Evolutionary conservation across 2,797 vertebrate species (phyloP).

Genomic region (Pseudochaenichthys georgianus): DNA sequence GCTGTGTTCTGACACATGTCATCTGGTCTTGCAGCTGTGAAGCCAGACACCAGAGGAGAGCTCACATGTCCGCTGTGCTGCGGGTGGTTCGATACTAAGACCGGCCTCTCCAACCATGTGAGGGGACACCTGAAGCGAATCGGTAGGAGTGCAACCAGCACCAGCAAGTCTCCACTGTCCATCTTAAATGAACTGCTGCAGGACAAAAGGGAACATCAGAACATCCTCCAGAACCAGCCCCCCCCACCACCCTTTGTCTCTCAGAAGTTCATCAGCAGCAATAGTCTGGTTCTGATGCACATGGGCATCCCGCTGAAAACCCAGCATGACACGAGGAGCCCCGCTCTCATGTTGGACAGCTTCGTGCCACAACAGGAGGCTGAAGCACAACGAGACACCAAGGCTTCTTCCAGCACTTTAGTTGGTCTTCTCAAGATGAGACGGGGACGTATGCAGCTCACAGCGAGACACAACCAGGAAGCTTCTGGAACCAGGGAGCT

Average conservation of each 20-base stretch:
- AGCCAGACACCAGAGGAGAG: conserved; percentile 89
- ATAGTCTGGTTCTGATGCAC: conserved; percentile 86
- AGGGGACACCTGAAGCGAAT: conserved; percentile 95
- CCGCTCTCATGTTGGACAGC: conserved; percentile 8
- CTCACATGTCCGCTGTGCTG: conserved; percentile 93
- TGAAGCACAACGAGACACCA: conserved; percentile 73
- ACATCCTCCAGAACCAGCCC: conserved; percentile 87
- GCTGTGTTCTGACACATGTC: conserved; percentile 13
- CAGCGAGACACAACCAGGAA: conserved; percentile 77
- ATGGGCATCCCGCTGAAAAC: conserved; percentile 89
- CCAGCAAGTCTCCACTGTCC: conserved; percentile 92
- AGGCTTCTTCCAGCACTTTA: conserved; percentile 88
- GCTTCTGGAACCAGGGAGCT: conserved; percentile 87
- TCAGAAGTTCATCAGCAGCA: conserved; percentile 87
- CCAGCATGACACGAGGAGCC: conserved; percentile 80
- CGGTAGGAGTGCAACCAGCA: conserved; percentile 89
- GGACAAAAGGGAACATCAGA: conserved; percentile 89
- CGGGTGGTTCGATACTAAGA: conserved; percentile 95
- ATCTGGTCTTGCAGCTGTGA: conserved; percentile 82
- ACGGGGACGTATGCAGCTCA: conserved; percentile 86
- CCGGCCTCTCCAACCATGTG: conserved; percentile 95
- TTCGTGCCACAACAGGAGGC: conserved; percentile 71
- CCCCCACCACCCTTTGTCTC: conserved; percentile 87
- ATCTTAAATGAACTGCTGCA: conserved; percentile 93
- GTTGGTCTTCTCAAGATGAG: conserved; percentile 91